Evolutionary conservation across 2,797 vertebrate genomes (phyloP), one percentile per base, ranked within the genome.

Genomic region (Macrochelys suwanniensis): DNA sequence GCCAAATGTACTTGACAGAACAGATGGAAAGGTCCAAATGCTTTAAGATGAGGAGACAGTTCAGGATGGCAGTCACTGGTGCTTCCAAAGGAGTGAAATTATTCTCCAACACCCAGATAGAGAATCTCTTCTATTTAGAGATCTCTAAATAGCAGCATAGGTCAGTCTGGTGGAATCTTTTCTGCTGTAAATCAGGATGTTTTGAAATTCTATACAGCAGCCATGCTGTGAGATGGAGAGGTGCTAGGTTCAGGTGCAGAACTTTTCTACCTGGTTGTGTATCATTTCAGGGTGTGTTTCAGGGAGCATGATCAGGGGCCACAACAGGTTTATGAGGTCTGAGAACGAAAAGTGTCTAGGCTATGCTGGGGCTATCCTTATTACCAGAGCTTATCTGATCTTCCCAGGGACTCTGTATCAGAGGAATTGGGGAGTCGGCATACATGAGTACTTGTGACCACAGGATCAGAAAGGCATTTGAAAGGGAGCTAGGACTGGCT

Each of bases 381-480:
- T 76, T 28, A 57, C 56, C 26, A 57, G 26, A 57, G 54, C 16
- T 81, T 53, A 19, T 37, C 49, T 6, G 71, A 84, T 31, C 59
- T 87, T 81, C 88, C 85, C 92, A 80, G 85, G 71, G 53, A 92
- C 49, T 85, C 45, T n/a, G 33, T 50, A 76, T 49, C 85, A 77
- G 84, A 49, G 26, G 76, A 86, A 15, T 6, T 2, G n/a, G 82
- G 89, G 85, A 95, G 93, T 80, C 92, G 93, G 90, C 61, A 93
- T 57, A 61, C 17, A 42, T 49, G 91, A 85, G 61, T 26, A 47
- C 19, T 37, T 15, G 88, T 6, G 6, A 54, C 31, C n/a, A 92
- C 37, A 90, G 45, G 8, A 9, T 45, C 76, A 87, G 65, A 42
- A 89, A 57, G 25, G 25, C 9, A 26, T 9, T 25, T 57, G 56